Conservation (phyloP, 2,113 vertebrate species). For the Tor tambroides region DNA sequence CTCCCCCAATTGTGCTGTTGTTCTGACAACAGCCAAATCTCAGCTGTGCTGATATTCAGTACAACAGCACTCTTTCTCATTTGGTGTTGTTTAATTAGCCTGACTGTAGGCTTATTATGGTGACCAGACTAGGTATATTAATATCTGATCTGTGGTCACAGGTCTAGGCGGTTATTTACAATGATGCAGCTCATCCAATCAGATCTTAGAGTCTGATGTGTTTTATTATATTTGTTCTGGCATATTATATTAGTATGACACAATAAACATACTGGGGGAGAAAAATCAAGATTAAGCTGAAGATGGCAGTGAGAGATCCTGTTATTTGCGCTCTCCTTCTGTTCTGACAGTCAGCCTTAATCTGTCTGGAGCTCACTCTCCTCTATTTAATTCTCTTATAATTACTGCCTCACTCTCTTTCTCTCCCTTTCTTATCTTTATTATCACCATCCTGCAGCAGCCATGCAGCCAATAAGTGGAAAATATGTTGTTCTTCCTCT, state of each 20-base stretch:
- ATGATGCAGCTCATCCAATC: too few species aligned
- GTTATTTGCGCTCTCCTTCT: conserved; percentile 50
- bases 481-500: not conserved
- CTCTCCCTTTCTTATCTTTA: not conserved
- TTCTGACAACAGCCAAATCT: too few species aligned
- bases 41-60: too few species aligned
- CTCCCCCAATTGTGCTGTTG: too few species aligned
- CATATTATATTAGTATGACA: not conserved
- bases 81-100: too few species aligned
- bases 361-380: conserved; percentile 56
- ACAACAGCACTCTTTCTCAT: too few species aligned
- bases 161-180: too few species aligned
- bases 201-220: not conserved
- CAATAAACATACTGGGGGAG: conserved; percentile 1
- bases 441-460: not conserved
- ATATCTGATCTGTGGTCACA: too few species aligned
- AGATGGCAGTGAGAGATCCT: conserved; percentile 2
- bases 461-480: not conserved
- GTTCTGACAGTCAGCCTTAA: conserved; percentile 38
- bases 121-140: too few species aligned
- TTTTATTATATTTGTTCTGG: not conserved
- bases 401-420: conserved; percentile 43
- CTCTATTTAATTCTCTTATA: conserved; percentile 59
- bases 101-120: too few species aligned
- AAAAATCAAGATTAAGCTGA: not conserved